Evolutionary conservation across 2,888 invertebrate species (phyloP), one percentile per base, ranked within the genome.

Genomic region (Muscina levida): DNA sequence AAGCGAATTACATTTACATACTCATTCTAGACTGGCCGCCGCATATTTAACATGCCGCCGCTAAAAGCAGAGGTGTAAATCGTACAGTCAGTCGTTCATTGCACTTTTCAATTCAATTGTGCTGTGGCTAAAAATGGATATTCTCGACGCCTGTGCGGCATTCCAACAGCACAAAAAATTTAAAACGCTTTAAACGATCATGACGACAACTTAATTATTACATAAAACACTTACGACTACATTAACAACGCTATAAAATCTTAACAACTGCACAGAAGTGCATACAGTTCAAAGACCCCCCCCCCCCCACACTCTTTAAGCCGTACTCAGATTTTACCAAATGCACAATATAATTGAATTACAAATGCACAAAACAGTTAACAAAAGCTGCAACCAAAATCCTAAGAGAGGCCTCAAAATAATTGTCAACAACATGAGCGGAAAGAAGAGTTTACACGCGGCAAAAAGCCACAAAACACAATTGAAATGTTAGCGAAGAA

Each of bases 341-440:
- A n/a, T 51, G 56, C 26, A 37, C 10, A 59, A 59, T 39, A 59
- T 59, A 15, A 59, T 39, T 59, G 17, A 59, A 39, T 59, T 59
- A 17, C 17, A 17, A 62, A 42, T 39, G 62, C 19, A 57, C 15
- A 31, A 57, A 57, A 46, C 2, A 24, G 26, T 2, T 53, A 31
- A 13, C 37, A 48, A 48, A 22, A 5, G 5, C 19, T 3, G 19
- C 46, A 15, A 17, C 48, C 15, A 62, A 1, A 22, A 13, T 10
- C 39, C 11, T 19, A 37, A 59, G 39, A 17, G 53, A 48, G 56
- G 46, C 26, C 3, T 67, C 76, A 72, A 79, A 76, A 79, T 70
- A 80, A 72, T 77, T 80, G 76, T 80, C 73, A 80, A 73, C 80
- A 76, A n/a, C n/a, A n/a, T n/a, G n/a, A n/a, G n/a, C n/a, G n/a